Base-by-base conservation (phyloP, 2,113 vertebrate species). In the Micromys minutus region DNA sequence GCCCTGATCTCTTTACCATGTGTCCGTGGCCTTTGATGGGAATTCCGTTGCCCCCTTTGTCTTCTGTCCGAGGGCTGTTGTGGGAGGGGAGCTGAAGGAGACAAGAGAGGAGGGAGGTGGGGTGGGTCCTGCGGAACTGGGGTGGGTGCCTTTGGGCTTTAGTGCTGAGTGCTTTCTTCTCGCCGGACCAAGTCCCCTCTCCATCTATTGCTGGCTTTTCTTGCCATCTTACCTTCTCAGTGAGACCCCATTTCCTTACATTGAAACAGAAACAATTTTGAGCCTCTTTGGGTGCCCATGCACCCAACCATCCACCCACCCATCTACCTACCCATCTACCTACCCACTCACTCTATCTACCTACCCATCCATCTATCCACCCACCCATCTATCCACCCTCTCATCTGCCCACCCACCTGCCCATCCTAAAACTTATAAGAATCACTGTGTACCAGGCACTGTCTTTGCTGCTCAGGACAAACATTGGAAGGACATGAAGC, bases 1-100 rank as follows among this genome's bases (percentile, higher is more conserved):
- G 95, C 87, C 95, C 97, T 97, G 97, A 98, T 98, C 98, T 98
- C 93, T 98, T 98, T 97, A 96, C 89, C 98, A 98, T 96, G 57
- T 97, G 97, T 96, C 92, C 97, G 75, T 85, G 83, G 3, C 91
- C 96, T 97, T 97, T 96, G 97, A 97, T 98, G 97, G 97, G 97
- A 90, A 97, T 97, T 96, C 97, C 97, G 95, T 91, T 36, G 94
- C 92, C 83, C 95, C 94, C 80, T 96, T 95, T 94, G 97, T 90
- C 92, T 50, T 91, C 67, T 94, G 31, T 57, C 15, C 61, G 95
- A 39, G 52, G 45, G 50, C 10, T 71, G 76, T 87, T 71, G 76
- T 87, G 74, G 87, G 45, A 39, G 79, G 86, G 72, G 76, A 42
- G 52, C 93, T 75, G 65, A 31, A 92, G 52, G 52, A 80, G 26